Evolutionary conservation across 2,113 vertebrate genomes (phyloP).

Genomic region (Trinectes maculatus): DNA sequence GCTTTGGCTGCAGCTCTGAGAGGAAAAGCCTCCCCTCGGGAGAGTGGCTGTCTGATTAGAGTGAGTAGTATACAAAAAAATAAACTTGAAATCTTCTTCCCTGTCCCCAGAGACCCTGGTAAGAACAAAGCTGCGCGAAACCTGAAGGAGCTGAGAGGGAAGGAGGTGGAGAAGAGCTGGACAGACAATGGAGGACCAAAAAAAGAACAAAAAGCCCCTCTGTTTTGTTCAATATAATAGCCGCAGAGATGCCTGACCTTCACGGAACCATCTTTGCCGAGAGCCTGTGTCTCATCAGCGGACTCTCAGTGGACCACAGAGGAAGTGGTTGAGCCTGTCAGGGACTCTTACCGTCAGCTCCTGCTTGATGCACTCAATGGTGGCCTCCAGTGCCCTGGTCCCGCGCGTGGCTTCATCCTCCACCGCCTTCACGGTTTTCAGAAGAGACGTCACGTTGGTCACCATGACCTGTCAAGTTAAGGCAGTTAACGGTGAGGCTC

Average conservation of each 20-base stretch:
- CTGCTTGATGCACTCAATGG: slow-evolving; percentile 98
- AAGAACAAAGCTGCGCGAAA: slow-evolving; percentile 62
- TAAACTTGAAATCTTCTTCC: slow-evolving; percentile 36
- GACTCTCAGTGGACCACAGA: slow-evolving; percentile 15
- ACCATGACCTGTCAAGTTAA: slow-evolving; percentile 91
- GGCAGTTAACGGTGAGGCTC: slow-evolving; percentile 23
- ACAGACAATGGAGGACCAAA: slow-evolving; percentile 40
- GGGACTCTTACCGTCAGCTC: slow-evolving; percentile 90
- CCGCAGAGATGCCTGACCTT: slow-evolving; percentile 49
- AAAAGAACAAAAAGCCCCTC: slow-evolving; percentile 39
- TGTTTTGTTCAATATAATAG: slow-evolving; percentile 53
- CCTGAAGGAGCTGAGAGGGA: slow-evolving; percentile 40
- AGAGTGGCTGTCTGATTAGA: slow-evolving; percentile 46
- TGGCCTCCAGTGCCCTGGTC: slow-evolving; percentile 95
- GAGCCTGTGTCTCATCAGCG: slow-evolving; percentile 32
- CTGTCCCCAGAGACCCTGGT: slow-evolving; percentile 43
- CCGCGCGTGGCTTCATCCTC: slow-evolving; percentile 98
- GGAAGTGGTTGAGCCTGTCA: slow-evolving; percentile 34
- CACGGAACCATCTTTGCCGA: slow-evolving; percentile 25
- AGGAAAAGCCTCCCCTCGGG: slow-evolving; percentile 25
- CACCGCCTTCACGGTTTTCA: slow-evolving; percentile 99
- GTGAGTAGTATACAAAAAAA: slow-evolving; percentile 54
- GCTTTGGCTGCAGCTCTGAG: slow-evolving; percentile 14
- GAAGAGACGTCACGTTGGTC: slow-evolving; percentile 97
- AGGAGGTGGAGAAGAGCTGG: slow-evolving; percentile 19